Conservation (phyloP, 2,113 vertebrate genomes). For the Charina bottae region DNA sequence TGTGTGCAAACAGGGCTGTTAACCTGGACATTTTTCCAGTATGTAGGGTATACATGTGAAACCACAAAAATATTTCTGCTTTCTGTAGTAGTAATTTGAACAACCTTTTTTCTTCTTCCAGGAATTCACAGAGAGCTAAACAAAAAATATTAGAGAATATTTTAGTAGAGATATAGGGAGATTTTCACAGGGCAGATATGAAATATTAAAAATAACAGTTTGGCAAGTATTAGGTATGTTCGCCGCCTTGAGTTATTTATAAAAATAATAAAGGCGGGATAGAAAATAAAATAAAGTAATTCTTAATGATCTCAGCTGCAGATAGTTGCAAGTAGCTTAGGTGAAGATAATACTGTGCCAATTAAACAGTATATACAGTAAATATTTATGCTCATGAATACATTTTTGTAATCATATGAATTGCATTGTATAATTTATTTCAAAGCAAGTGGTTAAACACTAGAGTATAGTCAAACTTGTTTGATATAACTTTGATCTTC, state of each 20-base stretch:
- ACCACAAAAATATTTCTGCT: constrained; percentile 5
- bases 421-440: no score
- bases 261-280: no score
- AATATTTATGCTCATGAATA: background rate
- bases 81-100: background rate
- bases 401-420: background rate
- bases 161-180: background rate
- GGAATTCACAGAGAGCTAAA: background rate
- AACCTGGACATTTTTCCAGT: constrained; percentile 33
- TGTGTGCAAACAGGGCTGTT: constrained; percentile 1
- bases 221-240: no score
- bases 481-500: no score
- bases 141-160: background rate
- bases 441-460: background rate
- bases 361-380: no score
- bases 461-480: background rate
- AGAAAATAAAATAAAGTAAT: no score
- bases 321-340: background rate
- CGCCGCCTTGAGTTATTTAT: no score
- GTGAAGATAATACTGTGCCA: background rate
- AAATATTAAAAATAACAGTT: background rate
- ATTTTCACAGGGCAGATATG: background rate
- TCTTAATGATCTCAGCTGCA: background rate
- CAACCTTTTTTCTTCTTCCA: background rate
- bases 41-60: constrained; percentile 2